These are phyloP conservation scores for Tauraco hartlaubi DNA, from an alignment of 2,797 vertebrate species.

Conservation along the genomic window DNA sequence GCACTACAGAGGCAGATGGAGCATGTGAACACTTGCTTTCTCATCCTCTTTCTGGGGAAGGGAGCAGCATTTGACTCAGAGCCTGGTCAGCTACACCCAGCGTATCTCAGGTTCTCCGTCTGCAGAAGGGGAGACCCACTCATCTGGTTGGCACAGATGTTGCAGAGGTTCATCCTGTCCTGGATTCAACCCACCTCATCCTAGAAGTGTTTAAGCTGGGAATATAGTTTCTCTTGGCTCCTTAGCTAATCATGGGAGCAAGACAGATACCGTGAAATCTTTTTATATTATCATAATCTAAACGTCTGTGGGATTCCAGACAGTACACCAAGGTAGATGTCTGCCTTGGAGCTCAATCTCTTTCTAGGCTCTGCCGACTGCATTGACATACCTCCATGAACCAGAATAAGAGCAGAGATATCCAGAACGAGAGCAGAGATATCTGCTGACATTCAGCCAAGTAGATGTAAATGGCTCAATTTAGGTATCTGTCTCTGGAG, in stretches of 20 bases:
- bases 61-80: conserved; percentile 18
- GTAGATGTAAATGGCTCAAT: background rate
- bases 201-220: background rate
- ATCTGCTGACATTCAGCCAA: background rate
- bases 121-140: background rate
- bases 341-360: background rate
- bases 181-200: background rate
- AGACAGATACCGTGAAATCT: background rate
- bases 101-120: background rate
- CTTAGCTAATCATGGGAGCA: background rate
- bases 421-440: background rate
- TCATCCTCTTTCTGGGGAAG: background rate
- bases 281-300: background rate
- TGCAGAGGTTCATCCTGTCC: background rate
- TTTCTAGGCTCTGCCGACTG: background rate
- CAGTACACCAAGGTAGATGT: background rate
- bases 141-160: background rate
- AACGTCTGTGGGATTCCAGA: background rate
- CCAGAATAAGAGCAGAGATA: background rate
- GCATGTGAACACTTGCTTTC: conserved; percentile 42
- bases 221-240: background rate
- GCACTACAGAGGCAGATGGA: background rate
- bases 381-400: background rate
- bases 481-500: background rate
- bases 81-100: conserved; percentile 39